Conservation (phyloP, 1,140 invertebrate species). For the Monochamus saltuarius region DNA sequence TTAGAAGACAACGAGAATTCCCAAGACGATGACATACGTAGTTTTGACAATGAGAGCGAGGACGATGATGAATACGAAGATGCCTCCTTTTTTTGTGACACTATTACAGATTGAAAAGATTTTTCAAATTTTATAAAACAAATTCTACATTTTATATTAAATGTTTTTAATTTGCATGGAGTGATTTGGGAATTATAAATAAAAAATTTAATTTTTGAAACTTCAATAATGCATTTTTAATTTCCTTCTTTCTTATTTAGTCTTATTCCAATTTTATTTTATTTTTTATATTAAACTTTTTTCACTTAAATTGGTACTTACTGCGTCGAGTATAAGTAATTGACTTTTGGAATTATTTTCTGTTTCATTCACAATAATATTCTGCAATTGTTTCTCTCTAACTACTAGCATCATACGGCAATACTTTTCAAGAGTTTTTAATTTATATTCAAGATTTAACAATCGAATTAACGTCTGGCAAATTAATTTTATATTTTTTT, state of each 20-base stretch:
- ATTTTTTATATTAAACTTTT: constrained; percentile 1
- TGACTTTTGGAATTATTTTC: neutral
- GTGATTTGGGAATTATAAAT: constrained; percentile 5
- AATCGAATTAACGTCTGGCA: too few relatives aligned
- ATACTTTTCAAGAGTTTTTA: constrained; percentile 6
- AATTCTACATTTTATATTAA: too few relatives aligned
- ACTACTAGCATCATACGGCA: constrained; percentile 4
- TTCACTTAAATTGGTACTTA: constrained; percentile 5
- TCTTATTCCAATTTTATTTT: neutral
- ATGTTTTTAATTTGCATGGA: constrained; percentile 10
- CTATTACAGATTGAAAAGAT: constrained; percentile 15
- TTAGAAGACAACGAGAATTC: constrained; percentile 9
- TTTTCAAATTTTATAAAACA: too few relatives aligned
- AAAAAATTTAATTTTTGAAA: constrained; percentile 9
- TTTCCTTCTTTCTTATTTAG: constrained; percentile 5
- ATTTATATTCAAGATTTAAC: too few relatives aligned
- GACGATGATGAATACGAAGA: constrained; percentile 18
- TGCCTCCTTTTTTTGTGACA: constrained; percentile 19
- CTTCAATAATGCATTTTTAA: neutral
- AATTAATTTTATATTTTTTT: too few relatives aligned
- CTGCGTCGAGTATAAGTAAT: constrained; percentile 9
- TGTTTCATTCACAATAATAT: neutral
- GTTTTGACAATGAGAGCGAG: constrained; percentile 16
- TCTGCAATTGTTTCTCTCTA: constrained; percentile 6
- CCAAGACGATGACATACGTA: constrained; percentile 9